Evolutionary conservation across 2,888 invertebrate species (phyloP).

Genomic region (Thalpophila matura): DNA sequence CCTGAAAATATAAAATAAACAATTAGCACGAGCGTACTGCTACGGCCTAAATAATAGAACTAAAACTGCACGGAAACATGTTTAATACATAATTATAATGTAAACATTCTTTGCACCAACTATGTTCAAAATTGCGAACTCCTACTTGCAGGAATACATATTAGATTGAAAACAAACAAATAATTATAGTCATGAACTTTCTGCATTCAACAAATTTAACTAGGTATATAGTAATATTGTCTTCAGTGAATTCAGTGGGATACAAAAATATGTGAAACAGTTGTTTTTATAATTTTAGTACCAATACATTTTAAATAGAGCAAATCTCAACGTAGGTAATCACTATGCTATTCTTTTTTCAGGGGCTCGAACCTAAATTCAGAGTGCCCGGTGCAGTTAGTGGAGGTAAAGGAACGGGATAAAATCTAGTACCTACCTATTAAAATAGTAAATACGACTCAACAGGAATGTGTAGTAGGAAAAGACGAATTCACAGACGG

Average conservation of each 20-base stretch:
- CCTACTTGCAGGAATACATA: conserved; percentile 19
- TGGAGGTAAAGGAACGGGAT: neutral
- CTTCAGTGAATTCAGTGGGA: conserved; percentile 5
- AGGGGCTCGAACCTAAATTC: conserved; percentile 28
- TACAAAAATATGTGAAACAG: conserved; percentile 20
- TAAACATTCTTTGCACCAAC: conserved; percentile 63
- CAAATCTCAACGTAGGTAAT: conserved; percentile 14
- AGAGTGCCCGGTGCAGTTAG: conserved; percentile 2
- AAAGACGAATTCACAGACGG: conserved; percentile 33
- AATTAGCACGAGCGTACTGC: conserved; percentile 70
- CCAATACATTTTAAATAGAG: conserved; percentile 38
- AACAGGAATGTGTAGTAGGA: conserved; percentile 8
- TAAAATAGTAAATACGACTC: conserved; percentile 8
- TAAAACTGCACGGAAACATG: conserved; percentile 61
- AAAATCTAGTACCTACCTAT: neutral
- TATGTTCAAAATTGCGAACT: conserved; percentile 52
- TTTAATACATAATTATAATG: conserved; percentile 54
- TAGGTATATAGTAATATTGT: conserved; percentile 4
- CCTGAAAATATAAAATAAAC: conserved; percentile 87
- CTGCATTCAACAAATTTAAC: conserved; percentile 9
- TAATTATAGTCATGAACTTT: conserved; percentile 6
- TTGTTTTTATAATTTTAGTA: conserved; percentile 19
- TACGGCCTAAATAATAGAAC: conserved; percentile 50
- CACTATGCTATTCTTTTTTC: conserved; percentile 8
- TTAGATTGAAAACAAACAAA: conserved; percentile 20